Percentiles rank a stretch among this genome's conserved stretches.
Conservation (phyloP, 1,140 invertebrate genomes). For the Euura saliciscinereae region DNA sequence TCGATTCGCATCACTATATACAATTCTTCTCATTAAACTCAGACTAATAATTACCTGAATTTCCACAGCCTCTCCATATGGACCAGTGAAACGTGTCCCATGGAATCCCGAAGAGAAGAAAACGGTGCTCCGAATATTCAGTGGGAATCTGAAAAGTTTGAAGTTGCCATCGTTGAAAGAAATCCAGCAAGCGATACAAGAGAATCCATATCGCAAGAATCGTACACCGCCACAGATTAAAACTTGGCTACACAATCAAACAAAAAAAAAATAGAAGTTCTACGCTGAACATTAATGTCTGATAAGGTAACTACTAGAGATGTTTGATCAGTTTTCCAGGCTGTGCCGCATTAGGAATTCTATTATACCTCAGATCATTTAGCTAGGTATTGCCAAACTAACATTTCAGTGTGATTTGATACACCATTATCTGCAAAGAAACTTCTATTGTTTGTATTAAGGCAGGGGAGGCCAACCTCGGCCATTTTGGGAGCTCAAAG, state of each 20-base stretch:
- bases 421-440: not conserved
- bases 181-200: not conserved
- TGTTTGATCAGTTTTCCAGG: not conserved
- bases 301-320: not conserved
- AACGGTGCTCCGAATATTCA: not conserved
- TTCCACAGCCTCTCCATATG: not conserved
- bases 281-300: not conserved
- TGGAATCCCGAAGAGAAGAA: not conserved
- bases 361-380: not conserved
- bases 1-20: not conserved
- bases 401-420: not conserved
- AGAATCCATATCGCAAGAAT: not conserved
- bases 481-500: too few species aligned
- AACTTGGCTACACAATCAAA: not conserved
- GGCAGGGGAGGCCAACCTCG: too few species aligned
- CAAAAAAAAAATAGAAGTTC: not conserved
- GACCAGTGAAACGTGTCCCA: too few species aligned
- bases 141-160: not conserved
- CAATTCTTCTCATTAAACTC: not conserved
- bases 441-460: too few species aligned
- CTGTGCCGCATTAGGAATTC: not conserved
- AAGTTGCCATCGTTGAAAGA: not conserved
- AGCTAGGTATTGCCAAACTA: not conserved
- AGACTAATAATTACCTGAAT: not conserved
- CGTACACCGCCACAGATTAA: not conserved